Percentiles rank a stretch among this genome's conserved stretches.
phyloP scores from a whole-genome alignment of 2,888 invertebrate genomes.

The Diarsia rubi region DNA sequence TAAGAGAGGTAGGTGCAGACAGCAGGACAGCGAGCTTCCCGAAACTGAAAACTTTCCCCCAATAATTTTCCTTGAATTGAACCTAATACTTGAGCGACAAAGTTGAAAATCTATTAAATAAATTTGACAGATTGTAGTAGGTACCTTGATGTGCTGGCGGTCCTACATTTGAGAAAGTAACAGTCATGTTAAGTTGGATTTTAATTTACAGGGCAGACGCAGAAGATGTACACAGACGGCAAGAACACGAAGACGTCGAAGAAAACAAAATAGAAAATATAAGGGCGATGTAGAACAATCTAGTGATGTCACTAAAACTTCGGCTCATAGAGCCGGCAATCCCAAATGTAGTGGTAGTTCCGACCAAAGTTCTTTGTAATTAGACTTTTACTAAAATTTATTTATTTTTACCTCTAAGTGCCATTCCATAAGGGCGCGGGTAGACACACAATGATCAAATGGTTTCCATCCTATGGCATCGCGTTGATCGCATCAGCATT shows the following conservation, averaged over 20 bases:
- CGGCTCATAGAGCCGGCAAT: constrained; percentile 58
- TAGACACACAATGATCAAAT: constrained; percentile 17
- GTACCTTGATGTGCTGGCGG: neutral
- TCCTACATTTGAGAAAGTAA: neutral
- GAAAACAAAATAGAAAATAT: constrained; percentile 82
- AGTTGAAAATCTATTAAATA: neutral
- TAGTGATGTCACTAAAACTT: constrained; percentile 48
- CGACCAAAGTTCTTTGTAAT: constrained; percentile 87
- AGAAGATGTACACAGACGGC: constrained; percentile 84
- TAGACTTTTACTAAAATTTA: constrained; percentile 72
- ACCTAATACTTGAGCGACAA: neutral
- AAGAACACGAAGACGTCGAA: constrained; percentile 77
- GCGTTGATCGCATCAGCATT: neutral
- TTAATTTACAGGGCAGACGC: constrained; percentile 84
- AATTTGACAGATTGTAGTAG: neutral
- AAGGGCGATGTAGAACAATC: constrained; percentile 81
- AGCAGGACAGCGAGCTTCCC: no score
- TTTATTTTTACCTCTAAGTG: constrained; percentile 78
- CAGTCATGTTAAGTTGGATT: neutral
- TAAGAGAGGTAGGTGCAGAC: neutral
- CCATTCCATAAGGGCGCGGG: constrained; percentile 65
- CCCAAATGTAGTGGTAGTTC: constrained; percentile 88
- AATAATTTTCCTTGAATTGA: neutral
- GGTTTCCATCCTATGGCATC: neutral
- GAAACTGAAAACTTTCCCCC: neutral